phyloP scores from a whole-genome alignment of 2,797 vertebrate species.

The Acipenser transmontanus region DNA sequence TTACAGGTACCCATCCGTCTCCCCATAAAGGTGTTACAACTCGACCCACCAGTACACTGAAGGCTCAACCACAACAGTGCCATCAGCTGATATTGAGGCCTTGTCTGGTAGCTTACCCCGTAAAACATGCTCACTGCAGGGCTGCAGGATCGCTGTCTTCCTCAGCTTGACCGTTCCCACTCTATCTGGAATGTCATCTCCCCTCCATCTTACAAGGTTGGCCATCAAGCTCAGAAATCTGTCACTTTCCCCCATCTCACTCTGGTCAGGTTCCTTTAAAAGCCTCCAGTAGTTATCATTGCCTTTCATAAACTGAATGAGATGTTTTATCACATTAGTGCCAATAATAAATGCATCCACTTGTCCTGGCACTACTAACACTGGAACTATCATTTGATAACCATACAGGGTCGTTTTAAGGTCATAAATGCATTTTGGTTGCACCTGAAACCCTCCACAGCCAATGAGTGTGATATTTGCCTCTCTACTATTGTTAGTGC shows the following conservation, averaged over 20 bases:
- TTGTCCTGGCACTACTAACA: conserved; percentile 19
- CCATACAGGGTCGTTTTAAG: conserved; percentile 18
- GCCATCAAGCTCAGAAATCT: conserved; percentile 4
- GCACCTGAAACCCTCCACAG: not conserved
- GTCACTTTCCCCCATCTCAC: conserved; percentile 18
- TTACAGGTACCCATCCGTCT: conserved; percentile 20
- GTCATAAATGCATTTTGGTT: conserved; percentile 15
- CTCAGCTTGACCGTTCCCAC: conserved; percentile 17
- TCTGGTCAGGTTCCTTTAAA: not conserved
- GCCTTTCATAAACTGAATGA: not conserved
- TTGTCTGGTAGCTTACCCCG: conserved; percentile 13
- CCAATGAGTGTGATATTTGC: no score
- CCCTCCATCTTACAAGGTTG: conserved; percentile 9
- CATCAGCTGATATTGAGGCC: not conserved
- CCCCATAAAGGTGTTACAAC: conserved; percentile 18
- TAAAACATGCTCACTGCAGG: conserved; percentile 24
- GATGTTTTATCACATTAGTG: conserved; percentile 11
- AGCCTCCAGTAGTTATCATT: conserved; percentile 13
- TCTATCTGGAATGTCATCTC: conserved; percentile 11
- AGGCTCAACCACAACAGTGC: conserved; percentile 20
- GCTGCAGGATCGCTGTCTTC: conserved; percentile 17
- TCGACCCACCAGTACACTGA: conserved; percentile 18
- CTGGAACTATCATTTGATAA: conserved; percentile 9
- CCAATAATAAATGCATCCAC: conserved; percentile 19
- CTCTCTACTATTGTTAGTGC: no score